These are phyloP conservation scores for Brachyptera putata DNA, from an alignment of 2,888 invertebrate species.

Conservation along the genomic window DNA sequence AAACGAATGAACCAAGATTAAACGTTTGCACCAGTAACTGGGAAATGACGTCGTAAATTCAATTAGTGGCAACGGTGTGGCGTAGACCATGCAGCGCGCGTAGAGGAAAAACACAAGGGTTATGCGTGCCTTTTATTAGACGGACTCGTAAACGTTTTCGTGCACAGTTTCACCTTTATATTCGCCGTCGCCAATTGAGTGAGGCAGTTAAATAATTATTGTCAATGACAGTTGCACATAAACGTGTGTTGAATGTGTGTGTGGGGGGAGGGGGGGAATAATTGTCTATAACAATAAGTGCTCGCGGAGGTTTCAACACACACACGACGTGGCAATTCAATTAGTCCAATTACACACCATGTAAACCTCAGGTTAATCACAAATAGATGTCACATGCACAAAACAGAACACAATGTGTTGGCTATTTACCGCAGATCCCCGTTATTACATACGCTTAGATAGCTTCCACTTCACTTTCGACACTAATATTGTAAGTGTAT, in stretches of 20 bases:
- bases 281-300: constrained; percentile 10
- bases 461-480: too few species aligned
- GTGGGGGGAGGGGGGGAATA: not conserved
- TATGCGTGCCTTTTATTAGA: constrained; percentile 7
- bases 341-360: not conserved
- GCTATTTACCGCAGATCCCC: too few species aligned
- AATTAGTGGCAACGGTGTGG: constrained; percentile 26
- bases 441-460: too few species aligned
- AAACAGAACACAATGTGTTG: too few species aligned
- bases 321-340: not conserved
- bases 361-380: not conserved
- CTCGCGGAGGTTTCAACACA: not conserved
- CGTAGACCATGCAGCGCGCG: not conserved
- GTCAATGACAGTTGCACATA: too few species aligned
- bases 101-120: not conserved
- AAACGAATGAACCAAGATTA: constrained; percentile 27
- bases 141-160: not conserved
- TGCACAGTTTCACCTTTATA: not conserved
- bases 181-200: too few species aligned
- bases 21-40: constrained; percentile 21
- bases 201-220: too few species aligned
- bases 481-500: too few species aligned
- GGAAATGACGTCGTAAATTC: constrained; percentile 29
- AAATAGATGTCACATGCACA: not conserved
- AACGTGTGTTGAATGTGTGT: too few species aligned